Percentiles rank a stretch among this genome's conserved stretches.
Conservation (phyloP, 2,797 vertebrate genomes). For the Limnodromus scolopaceus region DNA sequence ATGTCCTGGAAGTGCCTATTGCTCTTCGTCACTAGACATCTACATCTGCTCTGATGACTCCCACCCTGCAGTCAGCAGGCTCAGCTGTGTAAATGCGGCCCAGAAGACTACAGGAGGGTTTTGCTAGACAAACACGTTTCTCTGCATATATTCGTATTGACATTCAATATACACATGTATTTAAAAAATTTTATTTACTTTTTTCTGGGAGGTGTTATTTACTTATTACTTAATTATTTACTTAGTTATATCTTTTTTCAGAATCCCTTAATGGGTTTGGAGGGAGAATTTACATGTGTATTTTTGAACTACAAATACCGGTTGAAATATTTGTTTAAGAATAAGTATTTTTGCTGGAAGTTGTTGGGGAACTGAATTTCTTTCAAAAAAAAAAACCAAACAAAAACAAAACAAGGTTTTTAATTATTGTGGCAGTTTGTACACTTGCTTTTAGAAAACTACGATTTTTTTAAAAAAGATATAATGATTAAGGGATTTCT, state of each 20-base stretch:
- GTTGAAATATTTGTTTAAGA: not conserved
- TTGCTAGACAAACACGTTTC: not conserved
- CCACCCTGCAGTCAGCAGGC: not conserved
- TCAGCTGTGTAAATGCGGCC: not conserved
- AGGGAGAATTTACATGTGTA: not conserved
- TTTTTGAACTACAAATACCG: not conserved
- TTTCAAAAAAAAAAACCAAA: not conserved
- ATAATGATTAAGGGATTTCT: not conserved
- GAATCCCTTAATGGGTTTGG: not conserved
- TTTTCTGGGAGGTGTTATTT: not conserved
- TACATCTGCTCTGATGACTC: rapidly evolving
- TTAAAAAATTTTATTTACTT: not conserved
- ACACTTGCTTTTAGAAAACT: not conserved
- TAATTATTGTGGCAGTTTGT: not conserved
- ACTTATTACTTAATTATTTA: not conserved
- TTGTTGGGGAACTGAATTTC: not conserved
- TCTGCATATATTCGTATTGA: not conserved
- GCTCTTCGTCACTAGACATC: rapidly evolving
- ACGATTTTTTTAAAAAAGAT: not conserved
- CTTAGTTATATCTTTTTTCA: not conserved
- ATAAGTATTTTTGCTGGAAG: not conserved
- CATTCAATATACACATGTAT: not conserved
- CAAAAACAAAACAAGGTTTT: not conserved
- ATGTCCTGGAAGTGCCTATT: not conserved
- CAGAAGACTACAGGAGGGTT: not conserved